Percentiles rank a stretch among this genome's conserved stretches.
These are phyloP conservation scores for Glareola pratincola DNA, from an alignment of 2,113 vertebrate species.

Conservation along the genomic window DNA sequence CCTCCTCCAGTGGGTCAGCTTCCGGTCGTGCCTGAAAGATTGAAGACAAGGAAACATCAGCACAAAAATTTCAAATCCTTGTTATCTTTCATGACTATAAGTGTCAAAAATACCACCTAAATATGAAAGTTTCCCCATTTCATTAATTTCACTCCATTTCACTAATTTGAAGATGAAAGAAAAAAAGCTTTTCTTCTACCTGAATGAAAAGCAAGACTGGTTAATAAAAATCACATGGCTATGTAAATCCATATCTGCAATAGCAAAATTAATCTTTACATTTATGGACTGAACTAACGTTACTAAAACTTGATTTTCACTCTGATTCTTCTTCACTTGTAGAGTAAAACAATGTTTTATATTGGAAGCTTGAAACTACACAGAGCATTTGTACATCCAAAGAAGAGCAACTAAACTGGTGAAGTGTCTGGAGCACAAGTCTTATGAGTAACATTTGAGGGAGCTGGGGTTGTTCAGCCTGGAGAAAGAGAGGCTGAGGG, in stretches of 20 bases:
- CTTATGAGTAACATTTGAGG: neutral
- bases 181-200: neutral
- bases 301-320: neutral
- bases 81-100: neutral
- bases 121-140: neutral
- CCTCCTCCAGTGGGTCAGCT: conserved; percentile 57
- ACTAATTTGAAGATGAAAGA: neutral
- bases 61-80: neutral
- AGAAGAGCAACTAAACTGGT: neutral
- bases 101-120: neutral
- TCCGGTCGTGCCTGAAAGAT: conserved; percentile 78
- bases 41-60: neutral
- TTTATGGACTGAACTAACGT: neutral
- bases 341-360: neutral
- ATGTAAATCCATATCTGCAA: neutral
- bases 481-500: neutral
- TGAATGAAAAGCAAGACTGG: neutral
- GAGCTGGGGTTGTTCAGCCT: neutral
- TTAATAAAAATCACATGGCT: neutral
- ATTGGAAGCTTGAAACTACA: neutral
- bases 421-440: neutral
- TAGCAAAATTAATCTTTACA: neutral
- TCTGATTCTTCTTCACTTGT: neutral
- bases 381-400: neutral
- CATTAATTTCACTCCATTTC: neutral